These are phyloP conservation scores for Morpho deidamia DNA, from an alignment of 2,888 invertebrate species.

Conservation along the genomic window DNA sequence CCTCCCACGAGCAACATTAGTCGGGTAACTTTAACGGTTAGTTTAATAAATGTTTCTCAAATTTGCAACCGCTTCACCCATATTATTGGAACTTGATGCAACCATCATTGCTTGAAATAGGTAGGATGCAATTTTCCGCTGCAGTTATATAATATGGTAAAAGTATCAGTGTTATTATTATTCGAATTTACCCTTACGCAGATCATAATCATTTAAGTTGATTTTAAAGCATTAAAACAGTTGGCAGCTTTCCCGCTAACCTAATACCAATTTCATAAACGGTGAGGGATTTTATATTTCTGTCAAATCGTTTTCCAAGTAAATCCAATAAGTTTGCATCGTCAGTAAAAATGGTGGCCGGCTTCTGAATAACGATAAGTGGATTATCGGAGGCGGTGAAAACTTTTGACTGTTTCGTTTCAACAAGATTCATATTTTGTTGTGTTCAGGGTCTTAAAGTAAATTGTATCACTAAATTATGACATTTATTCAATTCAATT, in stretches of 20 bases:
- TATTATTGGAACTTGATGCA: conserved; percentile 87
- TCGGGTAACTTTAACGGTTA: conserved; percentile 96
- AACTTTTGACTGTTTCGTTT: conserved; percentile 30
- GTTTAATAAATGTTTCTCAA: conserved; percentile 94
- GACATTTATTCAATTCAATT: too few species aligned
- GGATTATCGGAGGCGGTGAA: conserved; percentile 35
- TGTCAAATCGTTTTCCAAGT: conserved; percentile 26
- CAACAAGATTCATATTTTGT: conserved; percentile 24
- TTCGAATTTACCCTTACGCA: too few species aligned
- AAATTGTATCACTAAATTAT: too few species aligned
- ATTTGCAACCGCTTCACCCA: conserved; percentile 90
- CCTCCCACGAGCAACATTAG: conserved; percentile 93
- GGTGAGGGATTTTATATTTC: conserved; percentile 22
- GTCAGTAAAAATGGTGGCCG: conserved; percentile 27
- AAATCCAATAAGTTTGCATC: conserved; percentile 30
- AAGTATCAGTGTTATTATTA: too few species aligned
- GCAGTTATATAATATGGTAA: too few species aligned
- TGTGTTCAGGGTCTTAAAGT: too few species aligned
- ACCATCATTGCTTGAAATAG: conserved; percentile 97
- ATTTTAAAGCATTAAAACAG: too few species aligned
- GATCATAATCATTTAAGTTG: too few species aligned
- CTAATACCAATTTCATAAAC: not conserved
- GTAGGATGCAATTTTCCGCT: too few species aligned
- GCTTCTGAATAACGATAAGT: conserved; percentile 34
- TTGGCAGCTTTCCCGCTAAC: too few species aligned